Conservation (phyloP, 2,113 vertebrate species). For the Formicarius rufipectus region DNA sequence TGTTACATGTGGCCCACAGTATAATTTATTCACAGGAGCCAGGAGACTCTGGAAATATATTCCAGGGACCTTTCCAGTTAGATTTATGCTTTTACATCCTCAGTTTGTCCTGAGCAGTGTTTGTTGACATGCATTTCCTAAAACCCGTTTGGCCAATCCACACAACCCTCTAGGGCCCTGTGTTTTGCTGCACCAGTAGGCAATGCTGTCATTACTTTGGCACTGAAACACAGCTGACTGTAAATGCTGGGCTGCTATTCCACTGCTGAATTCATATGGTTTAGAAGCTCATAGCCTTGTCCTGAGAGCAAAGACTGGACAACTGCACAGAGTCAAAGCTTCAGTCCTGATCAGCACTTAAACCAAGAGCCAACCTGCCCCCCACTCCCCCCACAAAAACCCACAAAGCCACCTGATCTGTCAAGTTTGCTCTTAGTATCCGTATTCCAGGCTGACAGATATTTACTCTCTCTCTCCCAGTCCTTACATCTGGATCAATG, state of each 20-base stretch:
- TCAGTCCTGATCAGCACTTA: not conserved
- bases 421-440: constrained; percentile 75
- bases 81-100: not conserved
- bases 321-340: not conserved
- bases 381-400: not conserved
- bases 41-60: constrained; percentile 33
- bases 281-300: not conserved
- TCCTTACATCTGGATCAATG: constrained; percentile 74
- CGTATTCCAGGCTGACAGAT: constrained; percentile 72
- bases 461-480: constrained; percentile 31
- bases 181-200: constrained; percentile 63
- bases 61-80: constrained; percentile 13
- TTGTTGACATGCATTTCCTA: constrained; percentile 3
- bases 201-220: constrained; percentile 48
- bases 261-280: not conserved
- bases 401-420: constrained; percentile 68
- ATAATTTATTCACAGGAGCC: constrained; percentile 42
- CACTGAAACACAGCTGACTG: constrained; percentile 26
- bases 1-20: not conserved
- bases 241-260: not conserved
- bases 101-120: not conserved
- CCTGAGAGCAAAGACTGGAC: constrained; percentile 16
- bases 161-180: constrained; percentile 4
- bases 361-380: not conserved
- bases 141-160: constrained; percentile 37